phyloP scores from a whole-genome alignment of 2,113 vertebrate genomes.

The Heterotilapia buettikoferi region DNA sequence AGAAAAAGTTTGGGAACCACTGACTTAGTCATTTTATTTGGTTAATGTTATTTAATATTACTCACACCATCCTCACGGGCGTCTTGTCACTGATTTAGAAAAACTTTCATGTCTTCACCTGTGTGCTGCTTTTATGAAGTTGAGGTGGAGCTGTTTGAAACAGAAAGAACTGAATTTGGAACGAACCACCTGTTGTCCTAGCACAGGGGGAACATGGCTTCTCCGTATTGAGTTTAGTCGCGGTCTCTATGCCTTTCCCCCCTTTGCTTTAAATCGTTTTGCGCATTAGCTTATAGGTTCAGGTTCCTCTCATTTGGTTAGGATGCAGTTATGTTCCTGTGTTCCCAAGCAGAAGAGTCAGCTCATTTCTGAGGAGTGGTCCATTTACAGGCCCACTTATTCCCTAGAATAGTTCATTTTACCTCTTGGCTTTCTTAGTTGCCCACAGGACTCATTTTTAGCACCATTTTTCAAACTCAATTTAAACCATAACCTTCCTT shows the following conservation, averaged over 20 bases:
- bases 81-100: background rate
- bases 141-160: background rate
- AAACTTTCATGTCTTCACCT: background rate
- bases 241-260: background rate
- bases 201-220: background rate
- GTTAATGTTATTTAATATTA: background rate
- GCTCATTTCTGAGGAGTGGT: background rate
- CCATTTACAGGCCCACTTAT: background rate
- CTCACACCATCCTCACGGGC: background rate
- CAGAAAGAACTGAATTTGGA: background rate
- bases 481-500: background rate
- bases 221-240: background rate
- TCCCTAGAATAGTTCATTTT: background rate
- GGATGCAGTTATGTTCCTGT: background rate
- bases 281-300: background rate
- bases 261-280: background rate
- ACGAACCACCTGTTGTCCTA: background rate
- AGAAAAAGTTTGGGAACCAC: too few species aligned
- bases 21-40: background rate
- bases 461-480: background rate
- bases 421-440: background rate
- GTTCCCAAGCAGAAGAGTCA: background rate
- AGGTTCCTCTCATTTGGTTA: background rate
- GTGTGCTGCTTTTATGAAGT: background rate
- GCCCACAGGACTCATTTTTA: background rate